Evolutionary conservation across 2,888 invertebrate genomes (phyloP), one percentile per base, ranked within the genome.

Genomic region (Phyto melanocephala): DNA sequence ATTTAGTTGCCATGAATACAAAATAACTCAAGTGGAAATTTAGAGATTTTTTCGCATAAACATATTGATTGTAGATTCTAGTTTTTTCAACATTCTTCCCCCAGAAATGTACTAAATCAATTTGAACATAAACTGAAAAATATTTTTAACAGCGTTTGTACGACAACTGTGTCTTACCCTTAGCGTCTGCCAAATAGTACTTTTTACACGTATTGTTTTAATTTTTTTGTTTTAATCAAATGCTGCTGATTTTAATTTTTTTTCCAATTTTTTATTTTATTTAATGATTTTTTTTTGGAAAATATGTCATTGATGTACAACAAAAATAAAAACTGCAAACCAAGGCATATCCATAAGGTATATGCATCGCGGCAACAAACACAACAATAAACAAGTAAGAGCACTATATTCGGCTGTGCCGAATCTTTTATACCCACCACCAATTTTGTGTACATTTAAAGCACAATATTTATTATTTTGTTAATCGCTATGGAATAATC

Each of bases 301-400:
- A 62, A 24, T 62, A 42, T 62, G 62, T 42, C 62, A 62, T 62
- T 40, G 62, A 62, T 40, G 42, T 10, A 24, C 42, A 62, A 11
- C 10, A 62, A 62, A 40, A 42, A 15, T 24, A 62, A 37, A 62
- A 40, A 62, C 15, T 42, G 60, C n/a, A n/a, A n/a, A n/a, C n/a
- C n/a, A n/a, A n/a, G n/a, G n/a, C n/a, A n/a, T n/a, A n/a, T n/a
- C n/a, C n/a, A n/a, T n/a, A n/a, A n/a, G n/a, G n/a, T n/a, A n/a
- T n/a, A n/a, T n/a, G n/a, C n/a, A n/a, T n/a, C n/a, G n/a, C n/a
- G n/a, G n/a, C n/a, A n/a, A n/a, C n/a, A n/a, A n/a, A n/a, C n/a
- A n/a, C n/a, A n/a, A n/a, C n/a, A n/a, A n/a, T n/a, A n/a, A n/a
- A n/a, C n/a, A n/a, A n/a, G n/a, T n/a, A n/a, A n/a, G n/a, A n/a